Evolutionary conservation across 30 jellyfish, hydroid and myxozoan genomes (phyloP).

Genomic region (Sanderia malayensis): DNA sequence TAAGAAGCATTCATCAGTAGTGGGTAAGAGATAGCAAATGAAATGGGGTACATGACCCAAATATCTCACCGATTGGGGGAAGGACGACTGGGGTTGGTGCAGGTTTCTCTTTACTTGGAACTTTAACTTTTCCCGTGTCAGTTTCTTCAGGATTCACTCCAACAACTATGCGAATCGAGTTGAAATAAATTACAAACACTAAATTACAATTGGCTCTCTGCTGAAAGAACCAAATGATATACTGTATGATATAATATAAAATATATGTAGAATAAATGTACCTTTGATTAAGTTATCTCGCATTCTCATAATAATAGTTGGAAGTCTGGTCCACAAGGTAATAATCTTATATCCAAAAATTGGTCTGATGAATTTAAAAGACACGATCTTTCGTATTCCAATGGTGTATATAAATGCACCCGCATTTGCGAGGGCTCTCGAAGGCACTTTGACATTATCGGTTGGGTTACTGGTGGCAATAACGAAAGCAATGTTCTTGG

Average conservation of each 20-base stretch:
- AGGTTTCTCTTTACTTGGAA: slow-evolving; percentile 11
- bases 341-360: slow-evolving; percentile 14
- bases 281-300: slow-evolving; percentile 31
- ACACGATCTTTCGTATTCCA: slow-evolving; percentile 36
- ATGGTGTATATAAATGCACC: slow-evolving; percentile 23
- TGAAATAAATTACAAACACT: not conserved
- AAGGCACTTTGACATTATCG: slow-evolving; percentile 29
- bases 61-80: slow-evolving; percentile 52
- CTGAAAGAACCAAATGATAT: not conserved
- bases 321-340: slow-evolving; percentile 30
- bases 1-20: too few species aligned
- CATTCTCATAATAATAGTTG: slow-evolving; percentile 1
- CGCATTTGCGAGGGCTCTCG: slow-evolving; percentile 2
- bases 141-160: slow-evolving; percentile 34
- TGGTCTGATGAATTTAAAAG: slow-evolving; percentile 18
- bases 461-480: slow-evolving; percentile 32
- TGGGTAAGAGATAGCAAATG: not conserved
- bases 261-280: not conserved
- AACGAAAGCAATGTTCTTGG: slow-evolving; percentile 41
- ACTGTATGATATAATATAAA: too few species aligned
- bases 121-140: slow-evolving; percentile 53
- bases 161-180: slow-evolving; percentile 3
- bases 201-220: not conserved
- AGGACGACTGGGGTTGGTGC: slow-evolving; percentile 26
- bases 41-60: not conserved